phyloP scores from a whole-genome alignment of 2,888 invertebrate genomes.

The Dugesia japonica region DNA sequence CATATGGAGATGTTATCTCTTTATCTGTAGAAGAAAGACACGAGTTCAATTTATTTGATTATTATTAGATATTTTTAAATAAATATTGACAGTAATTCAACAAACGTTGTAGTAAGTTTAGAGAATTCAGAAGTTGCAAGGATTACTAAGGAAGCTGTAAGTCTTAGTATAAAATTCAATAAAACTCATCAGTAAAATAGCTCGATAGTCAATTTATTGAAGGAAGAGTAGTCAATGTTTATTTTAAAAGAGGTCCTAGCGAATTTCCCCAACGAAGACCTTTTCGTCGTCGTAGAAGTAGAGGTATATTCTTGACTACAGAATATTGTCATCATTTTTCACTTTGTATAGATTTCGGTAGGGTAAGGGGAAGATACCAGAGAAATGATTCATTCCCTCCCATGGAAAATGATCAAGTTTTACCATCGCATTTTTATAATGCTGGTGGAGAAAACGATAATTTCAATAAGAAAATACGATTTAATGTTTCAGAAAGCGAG shows the following conservation, averaged over 20 bases:
- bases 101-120: background rate
- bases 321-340: background rate
- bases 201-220: background rate
- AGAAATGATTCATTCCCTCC: background rate
- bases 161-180: background rate
- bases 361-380: background rate
- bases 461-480: background rate
- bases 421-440: background rate
- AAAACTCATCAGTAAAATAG: no score
- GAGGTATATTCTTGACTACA: background rate
- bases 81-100: background rate
- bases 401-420: background rate
- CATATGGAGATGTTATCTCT: background rate
- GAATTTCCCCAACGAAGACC: background rate
- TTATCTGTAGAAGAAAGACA: background rate
- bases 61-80: no score
- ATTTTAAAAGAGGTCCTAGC: background rate
- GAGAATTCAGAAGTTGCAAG: background rate
- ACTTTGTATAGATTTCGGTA: background rate
- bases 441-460: background rate
- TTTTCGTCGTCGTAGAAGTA: background rate
- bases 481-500: background rate
- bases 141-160: background rate
- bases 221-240: background rate
- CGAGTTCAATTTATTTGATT: background rate